phyloP scores from a whole-genome alignment of 2,113 vertebrate genomes.

The Apus apus region DNA sequence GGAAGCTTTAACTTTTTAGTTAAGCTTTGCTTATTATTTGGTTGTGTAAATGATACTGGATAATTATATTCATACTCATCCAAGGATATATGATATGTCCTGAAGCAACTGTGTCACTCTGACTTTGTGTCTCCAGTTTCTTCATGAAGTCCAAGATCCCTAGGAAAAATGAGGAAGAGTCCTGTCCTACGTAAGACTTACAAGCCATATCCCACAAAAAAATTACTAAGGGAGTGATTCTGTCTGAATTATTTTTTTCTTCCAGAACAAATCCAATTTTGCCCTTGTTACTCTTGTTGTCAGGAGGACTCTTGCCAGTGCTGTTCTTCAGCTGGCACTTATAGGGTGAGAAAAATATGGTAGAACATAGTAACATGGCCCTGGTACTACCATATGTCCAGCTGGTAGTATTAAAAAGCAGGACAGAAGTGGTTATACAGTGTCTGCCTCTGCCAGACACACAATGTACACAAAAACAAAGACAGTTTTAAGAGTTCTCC shows the following conservation, averaged over 20 bases:
- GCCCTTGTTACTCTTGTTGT: neutral
- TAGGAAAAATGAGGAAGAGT: neutral
- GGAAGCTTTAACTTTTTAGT: neutral
- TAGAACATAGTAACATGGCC: neutral
- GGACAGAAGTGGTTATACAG: neutral
- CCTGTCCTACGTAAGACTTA: neutral
- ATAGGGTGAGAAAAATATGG: neutral
- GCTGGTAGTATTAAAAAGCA: neutral
- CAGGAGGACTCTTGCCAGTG: neutral
- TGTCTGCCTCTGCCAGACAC: too few relatives aligned
- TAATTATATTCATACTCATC: neutral
- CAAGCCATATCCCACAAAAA: neutral
- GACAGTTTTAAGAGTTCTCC: neutral
- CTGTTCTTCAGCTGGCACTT: neutral
- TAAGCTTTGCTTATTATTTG: neutral
- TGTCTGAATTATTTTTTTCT: neutral
- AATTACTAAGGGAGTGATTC: neutral
- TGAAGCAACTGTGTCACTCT: neutral
- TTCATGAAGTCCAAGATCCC: neutral
- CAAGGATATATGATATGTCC: neutral
- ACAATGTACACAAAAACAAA: neutral
- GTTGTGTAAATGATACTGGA: neutral
- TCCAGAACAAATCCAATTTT: neutral
- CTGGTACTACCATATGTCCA: neutral
- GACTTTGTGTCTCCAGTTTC: neutral